Conservation (phyloP, 2,888 invertebrate species). For the Microctonus hyperodae region DNA sequence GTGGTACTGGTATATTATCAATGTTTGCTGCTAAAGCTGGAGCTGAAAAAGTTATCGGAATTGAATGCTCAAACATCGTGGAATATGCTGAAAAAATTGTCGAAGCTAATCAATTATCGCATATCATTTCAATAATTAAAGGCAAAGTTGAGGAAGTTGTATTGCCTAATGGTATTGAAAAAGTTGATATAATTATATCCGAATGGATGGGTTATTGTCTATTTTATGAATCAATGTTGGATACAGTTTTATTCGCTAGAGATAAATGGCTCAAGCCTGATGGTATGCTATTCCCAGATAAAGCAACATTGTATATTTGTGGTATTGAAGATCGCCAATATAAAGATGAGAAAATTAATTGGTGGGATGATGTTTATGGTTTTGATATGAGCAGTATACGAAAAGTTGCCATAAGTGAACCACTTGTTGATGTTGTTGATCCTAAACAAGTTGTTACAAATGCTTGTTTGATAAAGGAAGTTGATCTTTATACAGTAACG, state of each 20-base stretch:
- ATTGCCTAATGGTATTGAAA: conserved; percentile 86
- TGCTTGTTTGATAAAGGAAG: conserved; percentile 93
- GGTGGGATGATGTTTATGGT: conserved; percentile 99
- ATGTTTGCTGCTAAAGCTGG: conserved; percentile 99
- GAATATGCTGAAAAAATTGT: conserved; percentile 97
- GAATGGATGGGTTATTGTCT: conserved; percentile 89
- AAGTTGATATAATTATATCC: conserved; percentile 91
- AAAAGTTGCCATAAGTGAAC: conserved; percentile 97
- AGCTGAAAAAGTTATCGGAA: conserved; percentile 92
- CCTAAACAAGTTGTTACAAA: conserved; percentile 98
- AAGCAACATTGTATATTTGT: conserved; percentile 92
- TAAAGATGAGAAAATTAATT: conserved; percentile 99
- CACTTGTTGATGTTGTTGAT: conserved; percentile 98
- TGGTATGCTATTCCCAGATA: conserved; percentile 93
- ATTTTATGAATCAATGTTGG: conserved; percentile 99
- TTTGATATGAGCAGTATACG: conserved; percentile 99
- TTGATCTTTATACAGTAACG: conserved; percentile 97
- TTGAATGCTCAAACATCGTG: conserved; percentile 99
- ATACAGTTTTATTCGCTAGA: conserved; percentile 97
- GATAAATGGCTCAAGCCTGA: conserved; percentile 96
- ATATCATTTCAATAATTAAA: conserved; percentile 84
- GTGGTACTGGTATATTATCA: conserved; percentile 98
- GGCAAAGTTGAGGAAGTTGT: conserved; percentile 96
- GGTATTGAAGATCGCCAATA: conserved; percentile 97
- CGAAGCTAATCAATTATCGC: conserved; percentile 81